Evolutionary conservation across 2,113 vertebrate species (phyloP).

Genomic region (Ahaetulla prasina): DNA sequence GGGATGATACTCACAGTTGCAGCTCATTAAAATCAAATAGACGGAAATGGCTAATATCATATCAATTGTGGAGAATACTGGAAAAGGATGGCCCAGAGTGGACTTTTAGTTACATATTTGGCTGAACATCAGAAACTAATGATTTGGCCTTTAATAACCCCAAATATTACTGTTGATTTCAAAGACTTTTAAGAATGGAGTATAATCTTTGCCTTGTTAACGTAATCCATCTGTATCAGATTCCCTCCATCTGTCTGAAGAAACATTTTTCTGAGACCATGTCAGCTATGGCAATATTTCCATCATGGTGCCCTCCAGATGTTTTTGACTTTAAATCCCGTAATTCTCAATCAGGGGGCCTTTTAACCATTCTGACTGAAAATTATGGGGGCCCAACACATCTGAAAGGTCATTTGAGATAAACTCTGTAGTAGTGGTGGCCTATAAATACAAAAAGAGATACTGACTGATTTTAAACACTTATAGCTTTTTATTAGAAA

Average conservation of each 20-base stretch:
- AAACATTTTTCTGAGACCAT: background rate
- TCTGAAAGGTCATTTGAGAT: background rate
- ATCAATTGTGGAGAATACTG: background rate
- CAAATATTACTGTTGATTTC: conserved; percentile 21
- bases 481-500: background rate
- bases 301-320: background rate
- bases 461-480: background rate
- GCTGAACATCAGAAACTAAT: conserved; percentile 22
- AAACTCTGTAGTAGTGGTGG: background rate
- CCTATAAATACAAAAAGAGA: background rate
- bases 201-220: conserved; percentile 14
- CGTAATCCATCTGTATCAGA: conserved; percentile 4
- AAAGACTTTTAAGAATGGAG: conserved; percentile 10
- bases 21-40: conserved; percentile 26
- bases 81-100: background rate
- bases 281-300: background rate
- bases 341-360: background rate
- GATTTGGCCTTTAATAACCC: conserved; percentile 17
- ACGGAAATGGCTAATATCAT: conserved; percentile 19
- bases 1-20: conserved; percentile 13
- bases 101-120: conserved; percentile 3
- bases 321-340: background rate
- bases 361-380: background rate
- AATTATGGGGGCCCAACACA: background rate
- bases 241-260: conserved; percentile 1